Conservation (phyloP, 37 sponge, comb jelly and placozoan genomes). For the Aphrocallistes beatrix region DNA sequence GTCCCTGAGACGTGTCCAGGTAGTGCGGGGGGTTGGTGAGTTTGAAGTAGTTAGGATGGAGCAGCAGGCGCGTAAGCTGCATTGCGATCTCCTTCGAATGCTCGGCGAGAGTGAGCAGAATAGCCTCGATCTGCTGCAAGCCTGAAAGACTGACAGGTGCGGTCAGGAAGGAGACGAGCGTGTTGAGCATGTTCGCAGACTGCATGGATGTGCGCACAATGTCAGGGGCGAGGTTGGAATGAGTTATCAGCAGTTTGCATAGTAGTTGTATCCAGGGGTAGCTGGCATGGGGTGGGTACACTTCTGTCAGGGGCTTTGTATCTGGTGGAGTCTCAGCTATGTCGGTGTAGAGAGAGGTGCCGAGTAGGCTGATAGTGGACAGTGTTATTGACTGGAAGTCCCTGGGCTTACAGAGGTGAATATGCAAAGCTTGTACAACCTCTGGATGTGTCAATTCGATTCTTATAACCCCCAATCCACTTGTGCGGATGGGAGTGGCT, state of each 20-base stretch:
- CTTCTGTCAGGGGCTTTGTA: neutral
- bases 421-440: neutral
- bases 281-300: constrained; percentile 4
- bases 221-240: constrained; percentile 4
- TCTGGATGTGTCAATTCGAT: constrained; percentile 1
- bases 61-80: neutral
- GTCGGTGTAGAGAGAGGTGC: constrained; percentile 6
- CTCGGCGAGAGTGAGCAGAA: neutral
- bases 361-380: constrained; percentile 6
- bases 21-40: neutral
- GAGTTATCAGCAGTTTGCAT: constrained; percentile 13
- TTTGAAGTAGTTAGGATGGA: constrained; percentile 11
- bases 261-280: constrained; percentile 16
- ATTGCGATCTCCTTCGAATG: constrained; percentile 2
- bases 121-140: constrained; percentile 1
- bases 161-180: constrained; percentile 4
- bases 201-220: constrained; percentile 7
- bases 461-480: neutral
- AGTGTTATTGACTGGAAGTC: neutral
- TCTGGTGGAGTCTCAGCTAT: neutral
- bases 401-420: constrained; percentile 16
- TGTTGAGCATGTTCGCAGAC: neutral
- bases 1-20: constrained; percentile 9
- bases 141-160: neutral
- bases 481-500: neutral